These are phyloP conservation scores for human (Homo sapiens) DNA, from an alignment of 2,113 vertebrate species.

Conservation along the genomic window GRCh38 chr15:43859501-43860000, in stretches of 20 bases:
- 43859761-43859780: not conserved
- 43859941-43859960: not conserved
- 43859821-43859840: not conserved
- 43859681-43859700: not conserved
- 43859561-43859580: not conserved
- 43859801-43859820: constrained; percentile 1
- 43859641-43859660: not conserved
- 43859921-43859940: not conserved
- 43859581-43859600: not conserved
- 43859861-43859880: not conserved
- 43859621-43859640: constrained; percentile 12
- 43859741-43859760: constrained; percentile 24
- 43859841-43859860: not conserved
- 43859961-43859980: not conserved
- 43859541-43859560: constrained; percentile 19
- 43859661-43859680: not conserved
- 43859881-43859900: not conserved
- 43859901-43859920: not conserved
- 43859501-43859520: not conserved
- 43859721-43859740: not conserved
- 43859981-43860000: too few relatives aligned
- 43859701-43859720: not conserved
- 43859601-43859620: not conserved
- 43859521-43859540: not conserved
- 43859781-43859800: constrained; percentile 37